Conservation (phyloP, 1,140 invertebrate genomes). For the Drosophila pectinifera region DNA sequence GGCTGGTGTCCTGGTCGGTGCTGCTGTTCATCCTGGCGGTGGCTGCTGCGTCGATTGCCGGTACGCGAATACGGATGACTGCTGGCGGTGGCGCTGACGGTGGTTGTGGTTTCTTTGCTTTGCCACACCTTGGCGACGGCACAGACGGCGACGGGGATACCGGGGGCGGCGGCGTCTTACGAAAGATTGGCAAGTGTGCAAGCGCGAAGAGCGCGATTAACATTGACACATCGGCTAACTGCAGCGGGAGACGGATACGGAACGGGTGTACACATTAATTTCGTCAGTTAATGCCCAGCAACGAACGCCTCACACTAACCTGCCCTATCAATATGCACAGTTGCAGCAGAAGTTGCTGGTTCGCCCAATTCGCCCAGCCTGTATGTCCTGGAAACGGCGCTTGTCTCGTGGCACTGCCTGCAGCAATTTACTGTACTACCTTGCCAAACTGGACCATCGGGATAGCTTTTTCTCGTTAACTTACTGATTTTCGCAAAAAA, state of each 20-base stretch:
- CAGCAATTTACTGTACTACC: slow-evolving; percentile 6
- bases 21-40: slow-evolving; percentile 57
- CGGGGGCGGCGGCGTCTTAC: slow-evolving; percentile 49
- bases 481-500: slow-evolving; percentile 37
- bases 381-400: neutral
- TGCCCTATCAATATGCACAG: slow-evolving; percentile 25
- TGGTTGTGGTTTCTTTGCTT: slow-evolving; percentile 38
- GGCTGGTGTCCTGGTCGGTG: slow-evolving; percentile 47
- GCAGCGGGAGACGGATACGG: slow-evolving; percentile 12
- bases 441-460: slow-evolving; percentile 17
- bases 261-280: slow-evolving; percentile 40
- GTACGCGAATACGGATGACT: slow-evolving; percentile 7
- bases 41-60: slow-evolving; percentile 8
- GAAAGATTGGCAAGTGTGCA: slow-evolving; percentile 76
- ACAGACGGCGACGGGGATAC: slow-evolving; percentile 12
- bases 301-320: slow-evolving; percentile 26
- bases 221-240: slow-evolving; percentile 76
- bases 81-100: slow-evolving; percentile 2
- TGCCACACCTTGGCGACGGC: slow-evolving; percentile 74
- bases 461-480: slow-evolving; percentile 13
- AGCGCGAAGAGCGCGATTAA: slow-evolving; percentile 81
- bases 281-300: slow-evolving; percentile 14
- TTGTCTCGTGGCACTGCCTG: slow-evolving; percentile 4
- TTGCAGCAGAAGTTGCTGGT: slow-evolving; percentile 10
- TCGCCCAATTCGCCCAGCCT: neutral